Evolutionary conservation across 23 tunicate genomes (phyloP).

Genomic region (Aplidium turbinatum): DNA sequence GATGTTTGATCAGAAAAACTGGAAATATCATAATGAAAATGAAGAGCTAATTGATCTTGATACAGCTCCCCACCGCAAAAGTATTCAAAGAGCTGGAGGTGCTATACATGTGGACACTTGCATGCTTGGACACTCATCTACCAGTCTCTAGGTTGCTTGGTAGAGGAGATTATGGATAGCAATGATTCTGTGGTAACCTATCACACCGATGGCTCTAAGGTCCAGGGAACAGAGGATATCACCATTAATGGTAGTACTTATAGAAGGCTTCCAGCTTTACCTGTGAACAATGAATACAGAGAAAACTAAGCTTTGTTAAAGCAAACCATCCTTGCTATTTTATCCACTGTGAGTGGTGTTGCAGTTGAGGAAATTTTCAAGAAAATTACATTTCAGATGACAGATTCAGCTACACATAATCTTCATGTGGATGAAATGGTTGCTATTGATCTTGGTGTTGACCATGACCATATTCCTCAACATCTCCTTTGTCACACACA

Average conservation of each 20-base stretch:
- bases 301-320: not conserved
- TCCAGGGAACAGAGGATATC: not conserved
- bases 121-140: too few species aligned
- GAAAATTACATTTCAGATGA: not conserved
- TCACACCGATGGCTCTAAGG: conserved; percentile 2
- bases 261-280: not conserved
- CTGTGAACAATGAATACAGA: not conserved
- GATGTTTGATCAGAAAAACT: conserved; percentile 2
- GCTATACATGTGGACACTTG: conserved; percentile 21
- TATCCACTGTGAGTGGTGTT: too few species aligned
- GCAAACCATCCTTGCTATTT: too few species aligned
- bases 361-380: too few species aligned
- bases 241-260: conserved; percentile 6
- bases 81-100: conserved; percentile 6
- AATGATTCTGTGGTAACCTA: conserved; percentile 1
- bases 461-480: not conserved
- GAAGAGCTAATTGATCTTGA: not conserved
- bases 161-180: not conserved
- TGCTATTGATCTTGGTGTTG: conserved; percentile 5
- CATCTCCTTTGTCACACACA: conserved; percentile 10
- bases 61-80: conserved; percentile 13
- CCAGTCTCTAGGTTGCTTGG: not conserved
- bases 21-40: conserved; percentile 19
- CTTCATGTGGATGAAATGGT: conserved; percentile 8
- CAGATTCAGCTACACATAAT: not conserved